Percentiles rank a stretch among this genome's conserved stretches.
Conservation (phyloP, 2,888 invertebrate species). For the Phyllotreta cruciferae region DNA sequence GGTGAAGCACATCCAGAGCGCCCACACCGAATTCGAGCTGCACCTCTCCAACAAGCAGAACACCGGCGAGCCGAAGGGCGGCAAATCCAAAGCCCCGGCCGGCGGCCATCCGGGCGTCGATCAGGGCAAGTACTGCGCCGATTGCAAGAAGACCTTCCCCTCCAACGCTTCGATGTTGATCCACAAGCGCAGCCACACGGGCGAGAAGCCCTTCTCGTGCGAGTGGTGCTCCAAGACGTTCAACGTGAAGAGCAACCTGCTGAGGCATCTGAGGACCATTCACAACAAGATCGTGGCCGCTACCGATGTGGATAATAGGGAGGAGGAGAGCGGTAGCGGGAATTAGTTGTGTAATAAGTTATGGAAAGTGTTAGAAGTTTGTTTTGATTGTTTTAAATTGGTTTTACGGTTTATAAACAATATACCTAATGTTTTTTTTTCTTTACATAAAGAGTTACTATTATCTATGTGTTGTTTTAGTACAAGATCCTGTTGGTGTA, state of each 20-base stretch:
- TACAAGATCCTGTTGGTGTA: too few species aligned
- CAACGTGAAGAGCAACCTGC: constrained; percentile 78
- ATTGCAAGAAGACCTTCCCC: constrained; percentile 77
- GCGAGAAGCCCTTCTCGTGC: constrained; percentile 77
- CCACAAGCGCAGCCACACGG: constrained; percentile 77
- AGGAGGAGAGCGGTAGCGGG: constrained; percentile 14
- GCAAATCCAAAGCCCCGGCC: not conserved
- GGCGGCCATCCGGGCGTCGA: not conserved
- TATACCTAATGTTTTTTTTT: too few species aligned
- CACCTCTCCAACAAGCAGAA: constrained; percentile 72
- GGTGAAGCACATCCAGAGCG: constrained; percentile 85
- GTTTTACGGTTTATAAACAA: too few species aligned
- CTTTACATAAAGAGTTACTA: too few species aligned
- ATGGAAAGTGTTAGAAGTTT: too few species aligned
- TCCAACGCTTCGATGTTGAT: constrained; percentile 82
- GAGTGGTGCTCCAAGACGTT: constrained; percentile 79
- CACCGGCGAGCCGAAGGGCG: not conserved
- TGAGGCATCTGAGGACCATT: constrained; percentile 76
- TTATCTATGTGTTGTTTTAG: too few species aligned
- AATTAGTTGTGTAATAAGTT: too few species aligned
- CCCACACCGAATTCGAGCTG: constrained; percentile 81
- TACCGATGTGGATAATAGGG: constrained; percentile 50
- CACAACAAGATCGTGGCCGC: constrained; percentile 71
- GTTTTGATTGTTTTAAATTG: too few species aligned
- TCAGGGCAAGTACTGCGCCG: constrained; percentile 61